A percentile compares a stretch with the other conserved stretches of the same genome.
These are phyloP conservation scores for Beris morrisii DNA, from an alignment of 2,888 invertebrate genomes.

Conservation along the genomic window DNA sequence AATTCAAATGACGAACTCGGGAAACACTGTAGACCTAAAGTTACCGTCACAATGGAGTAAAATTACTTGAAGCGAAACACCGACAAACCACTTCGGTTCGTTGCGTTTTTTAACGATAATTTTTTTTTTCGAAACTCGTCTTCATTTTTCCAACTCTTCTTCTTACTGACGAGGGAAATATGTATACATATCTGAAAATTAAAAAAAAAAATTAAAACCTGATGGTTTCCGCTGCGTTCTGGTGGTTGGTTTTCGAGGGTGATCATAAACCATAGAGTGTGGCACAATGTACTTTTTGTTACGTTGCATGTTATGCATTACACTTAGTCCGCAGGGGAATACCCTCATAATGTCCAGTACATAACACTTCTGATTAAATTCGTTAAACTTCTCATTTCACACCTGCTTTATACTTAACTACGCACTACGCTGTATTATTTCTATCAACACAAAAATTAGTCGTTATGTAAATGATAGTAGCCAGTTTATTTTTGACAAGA, in stretches of 20 bases:
- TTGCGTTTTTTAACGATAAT: conserved; percentile 26
- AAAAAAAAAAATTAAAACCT: not conserved
- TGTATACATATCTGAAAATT: conserved; percentile 4
- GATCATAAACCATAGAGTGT: conserved; percentile 1
- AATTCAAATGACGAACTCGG: conserved; percentile 6
- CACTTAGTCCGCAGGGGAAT: too few relatives aligned
- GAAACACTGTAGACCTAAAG: not conserved
- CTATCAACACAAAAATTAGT: too few relatives aligned
- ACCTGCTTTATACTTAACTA: too few relatives aligned
- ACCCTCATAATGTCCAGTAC: too few relatives aligned
- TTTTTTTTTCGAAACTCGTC: too few relatives aligned
- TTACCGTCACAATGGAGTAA: not conserved
- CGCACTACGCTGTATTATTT: too few relatives aligned
- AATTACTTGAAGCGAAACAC: conserved; percentile 13
- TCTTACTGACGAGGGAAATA: conserved; percentile 1
- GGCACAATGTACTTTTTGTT: not conserved
- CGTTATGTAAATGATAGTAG: too few relatives aligned
- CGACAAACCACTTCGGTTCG: conserved; percentile 22
- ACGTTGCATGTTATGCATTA: too few relatives aligned
- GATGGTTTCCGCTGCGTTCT: conserved; percentile 28
- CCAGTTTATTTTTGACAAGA: too few relatives aligned
- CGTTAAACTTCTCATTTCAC: too few relatives aligned
- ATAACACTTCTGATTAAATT: too few relatives aligned
- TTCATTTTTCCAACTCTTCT: too few relatives aligned
- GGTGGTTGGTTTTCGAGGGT: conserved; percentile 25